A percentile compares a stretch with the other conserved stretches of the same genome.
These are phyloP conservation scores for Morbakka virulenta DNA, from an alignment of 30 jellyfish, hydroid and myxozoan genomes.

Conservation along the genomic window DNA sequence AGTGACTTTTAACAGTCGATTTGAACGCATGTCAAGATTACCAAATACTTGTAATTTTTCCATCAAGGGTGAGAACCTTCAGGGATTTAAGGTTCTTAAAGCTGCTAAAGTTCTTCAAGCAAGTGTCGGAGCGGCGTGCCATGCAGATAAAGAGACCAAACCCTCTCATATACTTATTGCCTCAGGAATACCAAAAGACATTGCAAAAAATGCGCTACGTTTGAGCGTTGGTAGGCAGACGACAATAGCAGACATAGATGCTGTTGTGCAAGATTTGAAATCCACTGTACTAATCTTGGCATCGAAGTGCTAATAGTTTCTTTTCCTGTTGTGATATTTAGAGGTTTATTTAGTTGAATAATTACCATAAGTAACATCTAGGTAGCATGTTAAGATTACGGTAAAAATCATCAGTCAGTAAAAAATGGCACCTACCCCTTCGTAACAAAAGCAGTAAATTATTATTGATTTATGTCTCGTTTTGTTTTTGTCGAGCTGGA, in stretches of 20 bases:
- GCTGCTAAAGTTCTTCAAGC: constrained; percentile 64
- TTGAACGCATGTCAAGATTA: constrained; percentile 30
- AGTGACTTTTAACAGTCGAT: constrained; percentile 51
- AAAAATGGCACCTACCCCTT: too few species aligned
- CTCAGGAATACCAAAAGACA: constrained; percentile 67
- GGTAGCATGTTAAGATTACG: too few species aligned
- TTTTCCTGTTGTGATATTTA: too few species aligned
- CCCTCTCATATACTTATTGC: constrained; percentile 82
- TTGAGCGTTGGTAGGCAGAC: constrained; percentile 92
- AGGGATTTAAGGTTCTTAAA: constrained; percentile 56
- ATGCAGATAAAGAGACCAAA: constrained; percentile 58
- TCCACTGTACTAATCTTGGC: too few species aligned
- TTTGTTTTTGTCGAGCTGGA: too few species aligned
- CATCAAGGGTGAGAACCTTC: constrained; percentile 41
- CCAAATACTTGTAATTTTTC: constrained; percentile 94
- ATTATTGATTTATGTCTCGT: too few species aligned
- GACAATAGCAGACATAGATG: constrained; percentile 62
- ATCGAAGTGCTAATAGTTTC: too few species aligned
- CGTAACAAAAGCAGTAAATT: too few species aligned
- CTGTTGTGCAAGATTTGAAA: constrained; percentile 61
- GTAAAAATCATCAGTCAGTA: too few species aligned
- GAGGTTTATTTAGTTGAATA: too few species aligned
- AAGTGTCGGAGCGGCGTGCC: constrained; percentile 99
- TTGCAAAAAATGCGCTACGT: constrained; percentile 82
- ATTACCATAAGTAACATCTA: too few species aligned